Percentiles rank a stretch among this genome's conserved stretches.
Conservation (phyloP, 2,888 invertebrate species). For the Nudaria mundana region DNA sequence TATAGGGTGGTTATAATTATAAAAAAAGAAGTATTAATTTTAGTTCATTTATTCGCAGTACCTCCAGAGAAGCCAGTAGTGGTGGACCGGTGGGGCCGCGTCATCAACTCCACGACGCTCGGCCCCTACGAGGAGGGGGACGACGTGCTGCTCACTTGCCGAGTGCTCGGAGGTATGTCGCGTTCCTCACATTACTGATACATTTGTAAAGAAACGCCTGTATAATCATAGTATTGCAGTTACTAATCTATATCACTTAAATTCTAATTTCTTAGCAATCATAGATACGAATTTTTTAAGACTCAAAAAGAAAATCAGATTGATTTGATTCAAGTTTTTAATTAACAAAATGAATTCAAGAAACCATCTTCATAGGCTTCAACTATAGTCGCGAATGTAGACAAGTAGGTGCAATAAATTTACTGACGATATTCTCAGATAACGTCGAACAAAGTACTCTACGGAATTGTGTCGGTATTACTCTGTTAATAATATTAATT, state of each 20-base stretch:
- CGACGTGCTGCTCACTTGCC: slow-evolving; percentile 91
- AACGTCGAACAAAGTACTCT: slow-evolving; percentile 16
- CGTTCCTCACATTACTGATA: neutral
- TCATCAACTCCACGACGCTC: slow-evolving; percentile 88
- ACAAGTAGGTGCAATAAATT: neutral
- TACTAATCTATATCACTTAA: no score
- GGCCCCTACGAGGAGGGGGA: slow-evolving; percentile 94
- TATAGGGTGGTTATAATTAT: no score
- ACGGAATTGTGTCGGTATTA: slow-evolving; percentile 18
- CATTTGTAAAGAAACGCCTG: neutral
- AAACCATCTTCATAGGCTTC: no score
- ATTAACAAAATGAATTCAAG: no score
- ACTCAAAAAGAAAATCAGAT: no score
- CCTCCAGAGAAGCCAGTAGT: slow-evolving; percentile 93
- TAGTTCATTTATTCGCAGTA: slow-evolving; percentile 85
- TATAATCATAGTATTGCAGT: no score
- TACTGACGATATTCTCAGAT: slow-evolving; percentile 6
- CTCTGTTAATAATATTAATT: slow-evolving; percentile 35
- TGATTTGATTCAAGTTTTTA: no score
- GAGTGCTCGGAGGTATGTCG: slow-evolving; percentile 90
- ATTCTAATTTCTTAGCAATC: no score
- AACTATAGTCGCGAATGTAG: no score
- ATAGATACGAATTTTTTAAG: no score
- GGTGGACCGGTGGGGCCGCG: slow-evolving; percentile 91
- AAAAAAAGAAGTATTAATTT: no score